Evolutionary conservation across 2,888 invertebrate genomes (phyloP), one percentile per base, ranked within the genome.

Genomic region (Leptopterna dolabrata): DNA sequence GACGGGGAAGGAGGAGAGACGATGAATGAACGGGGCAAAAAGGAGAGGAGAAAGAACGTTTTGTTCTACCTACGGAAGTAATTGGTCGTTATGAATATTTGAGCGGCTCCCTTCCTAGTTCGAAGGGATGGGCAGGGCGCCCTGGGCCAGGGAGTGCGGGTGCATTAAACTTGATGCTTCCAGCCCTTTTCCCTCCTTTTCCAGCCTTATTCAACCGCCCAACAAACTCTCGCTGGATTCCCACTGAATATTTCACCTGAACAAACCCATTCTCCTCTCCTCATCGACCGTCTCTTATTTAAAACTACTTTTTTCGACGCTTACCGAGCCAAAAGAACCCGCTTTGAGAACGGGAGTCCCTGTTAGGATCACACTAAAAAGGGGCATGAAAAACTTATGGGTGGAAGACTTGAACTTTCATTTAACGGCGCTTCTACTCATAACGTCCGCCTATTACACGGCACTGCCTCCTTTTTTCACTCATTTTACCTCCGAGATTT

Each of bases 51-150:
- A 43, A 19, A 41, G 83, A 13, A 47, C 36, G 83, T 70, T 83
- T 83, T 83, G 83, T 83, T 71, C 83, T 83, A 70, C 83, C 83
- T 70, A 83, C 83, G 86, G 86, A 78, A 86, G 86, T 86, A 86
- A 86, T 86, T 86, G 76, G 76, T 76, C 76, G 86, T 86, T 86
- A 76, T 86, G 86, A 86, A 86, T 86, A 86, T 86, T 86, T 86
- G 78, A 86, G 51, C 41, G 43, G n/a, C 14, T 19, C 70, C 29
- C 36, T 36, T 7, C 36, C 36, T 7, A 36, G 36, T 2, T 4
- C 36, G 36, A 36, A 36, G 55, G 63, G 45, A 19, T 9, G 13
- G 51, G 41, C 6, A 24, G 27, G 41, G 43, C 1, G 55, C 9
- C 16, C 30, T 19, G 27, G 27, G 63, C 19, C 63, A n/a, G 63